Evolutionary conservation across 2,113 vertebrate genomes (phyloP).

Genomic region (Tautogolabrus adspersus): DNA sequence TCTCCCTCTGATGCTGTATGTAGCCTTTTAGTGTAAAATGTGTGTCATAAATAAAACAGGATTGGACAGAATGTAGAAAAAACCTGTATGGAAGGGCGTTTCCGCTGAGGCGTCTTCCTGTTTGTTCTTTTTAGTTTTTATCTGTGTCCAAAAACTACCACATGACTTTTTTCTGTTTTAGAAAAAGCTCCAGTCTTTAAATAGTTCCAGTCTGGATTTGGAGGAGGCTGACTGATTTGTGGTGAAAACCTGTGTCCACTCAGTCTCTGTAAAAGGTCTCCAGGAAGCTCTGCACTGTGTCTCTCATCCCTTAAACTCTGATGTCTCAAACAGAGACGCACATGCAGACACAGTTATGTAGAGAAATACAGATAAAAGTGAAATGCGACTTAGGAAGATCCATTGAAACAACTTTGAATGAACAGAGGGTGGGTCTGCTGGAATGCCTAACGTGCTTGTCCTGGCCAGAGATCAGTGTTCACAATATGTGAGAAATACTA

Average conservation of each 20-base stretch:
- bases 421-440: no score
- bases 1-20: neutral
- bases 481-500: slow-evolving; percentile 29
- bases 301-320: slow-evolving; percentile 23
- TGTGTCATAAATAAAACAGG: no score
- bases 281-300: slow-evolving; percentile 21
- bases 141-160: neutral
- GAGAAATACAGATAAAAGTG: slow-evolving; percentile 35
- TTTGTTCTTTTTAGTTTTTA: neutral
- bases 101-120: no score
- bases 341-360: slow-evolving; percentile 27
- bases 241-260: slow-evolving; percentile 27
- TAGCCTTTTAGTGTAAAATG: neutral
- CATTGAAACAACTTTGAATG: no score
- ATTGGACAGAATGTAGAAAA: no score
- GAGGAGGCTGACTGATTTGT: slow-evolving; percentile 16
- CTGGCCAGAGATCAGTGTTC: slow-evolving; percentile 33
- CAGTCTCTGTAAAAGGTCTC: slow-evolving; percentile 11
- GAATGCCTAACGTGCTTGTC: slow-evolving; percentile 28
- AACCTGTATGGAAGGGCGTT: no score
- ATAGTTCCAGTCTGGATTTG: slow-evolving; percentile 14
- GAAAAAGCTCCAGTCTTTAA: slow-evolving; percentile 17
- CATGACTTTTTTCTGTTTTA: slow-evolving; percentile 2
- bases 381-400: neutral
- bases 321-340: slow-evolving; percentile 17